A percentile compares a stretch with the other conserved stretches of the same genome.
phyloP scores from a whole-genome alignment of 2,888 invertebrate species.

The Cephus pygmeus region DNA sequence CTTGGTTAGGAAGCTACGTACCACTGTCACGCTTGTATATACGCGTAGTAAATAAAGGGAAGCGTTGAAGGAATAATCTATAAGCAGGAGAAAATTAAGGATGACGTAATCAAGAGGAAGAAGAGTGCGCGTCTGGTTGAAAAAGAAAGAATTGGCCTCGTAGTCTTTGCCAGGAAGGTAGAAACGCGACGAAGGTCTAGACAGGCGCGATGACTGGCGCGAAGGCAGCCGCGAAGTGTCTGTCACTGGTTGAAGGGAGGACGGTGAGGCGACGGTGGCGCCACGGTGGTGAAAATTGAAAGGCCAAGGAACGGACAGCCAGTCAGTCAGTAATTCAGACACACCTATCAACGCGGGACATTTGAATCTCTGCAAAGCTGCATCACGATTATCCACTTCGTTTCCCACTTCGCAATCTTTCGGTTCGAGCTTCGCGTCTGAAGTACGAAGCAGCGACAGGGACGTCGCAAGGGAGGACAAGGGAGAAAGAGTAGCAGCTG shows the following conservation, averaged over 20 bases:
- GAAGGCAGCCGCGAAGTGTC: slow-evolving; percentile 3
- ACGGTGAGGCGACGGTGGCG: neutral
- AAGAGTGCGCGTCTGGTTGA: neutral
- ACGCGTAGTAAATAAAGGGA: neutral
- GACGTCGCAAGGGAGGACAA: neutral
- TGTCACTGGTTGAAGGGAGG: neutral
- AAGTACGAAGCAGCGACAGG: neutral
- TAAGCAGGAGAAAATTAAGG: neutral
- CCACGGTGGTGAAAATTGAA: neutral
- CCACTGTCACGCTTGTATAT: neutral
- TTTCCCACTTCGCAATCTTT: neutral
- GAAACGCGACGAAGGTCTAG: slow-evolving; percentile 2
- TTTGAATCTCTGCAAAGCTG: neutral
- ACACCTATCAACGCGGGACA: neutral
- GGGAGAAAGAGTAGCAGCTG: slow-evolving; percentile 2
- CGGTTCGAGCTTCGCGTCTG: neutral
- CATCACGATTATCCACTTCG: neutral
- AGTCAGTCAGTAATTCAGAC: neutral
- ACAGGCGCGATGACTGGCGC: slow-evolving; percentile 7
- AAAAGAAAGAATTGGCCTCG: neutral
- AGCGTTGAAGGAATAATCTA: neutral
- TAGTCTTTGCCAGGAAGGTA: slow-evolving; percentile 7
- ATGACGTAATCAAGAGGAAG: neutral
- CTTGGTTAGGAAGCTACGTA: neutral
- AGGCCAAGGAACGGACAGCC: neutral